phyloP scores from a whole-genome alignment of 2,797 vertebrate genomes.

The Oophaga sylvatica region DNA sequence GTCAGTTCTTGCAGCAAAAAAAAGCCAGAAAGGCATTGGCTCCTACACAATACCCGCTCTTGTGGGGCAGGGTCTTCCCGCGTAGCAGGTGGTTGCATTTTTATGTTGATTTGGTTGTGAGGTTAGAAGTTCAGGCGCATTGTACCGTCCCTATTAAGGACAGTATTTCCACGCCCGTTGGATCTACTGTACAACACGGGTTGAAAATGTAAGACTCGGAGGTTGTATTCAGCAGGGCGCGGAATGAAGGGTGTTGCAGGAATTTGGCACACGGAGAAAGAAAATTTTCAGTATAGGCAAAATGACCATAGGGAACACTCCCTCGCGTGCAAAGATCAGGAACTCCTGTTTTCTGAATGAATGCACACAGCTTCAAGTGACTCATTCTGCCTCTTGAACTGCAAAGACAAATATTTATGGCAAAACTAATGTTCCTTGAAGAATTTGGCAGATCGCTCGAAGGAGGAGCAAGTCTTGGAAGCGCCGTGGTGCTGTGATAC shows the following conservation, averaged over 20 bases:
- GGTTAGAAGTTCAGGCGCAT: constrained; percentile 53
- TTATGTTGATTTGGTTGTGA: background rate
- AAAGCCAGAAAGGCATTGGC: background rate
- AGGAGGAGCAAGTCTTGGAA: background rate
- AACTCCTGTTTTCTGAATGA: constrained; percentile 54
- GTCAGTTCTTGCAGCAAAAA: background rate
- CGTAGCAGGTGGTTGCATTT: constrained; percentile 4
- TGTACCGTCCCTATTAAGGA: constrained; percentile 8
- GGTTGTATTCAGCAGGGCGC: constrained; percentile 48
- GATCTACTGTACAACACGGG: constrained; percentile 32
- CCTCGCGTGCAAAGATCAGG: constrained; percentile 57
- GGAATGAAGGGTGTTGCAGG: constrained; percentile 50
- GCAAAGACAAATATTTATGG: constrained; percentile 58
- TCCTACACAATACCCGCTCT: background rate
- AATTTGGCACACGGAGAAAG: constrained; percentile 53
- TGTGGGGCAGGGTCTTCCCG: background rate
- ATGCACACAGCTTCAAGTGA: constrained; percentile 32
- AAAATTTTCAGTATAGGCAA: constrained; percentile 32
- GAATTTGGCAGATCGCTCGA: constrained; percentile 20
- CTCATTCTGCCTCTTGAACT: constrained; percentile 38
- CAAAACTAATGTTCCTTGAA: constrained; percentile 37
- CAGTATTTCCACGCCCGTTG: constrained; percentile 24
- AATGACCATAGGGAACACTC: constrained; percentile 52
- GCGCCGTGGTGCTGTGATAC: background rate
- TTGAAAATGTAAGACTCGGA: constrained; percentile 40